A percentile compares a stretch with the other conserved stretches of the same genome.
phyloP scores from a whole-genome alignment of 2,888 invertebrate species.

The Agrotis segetum region DNA sequence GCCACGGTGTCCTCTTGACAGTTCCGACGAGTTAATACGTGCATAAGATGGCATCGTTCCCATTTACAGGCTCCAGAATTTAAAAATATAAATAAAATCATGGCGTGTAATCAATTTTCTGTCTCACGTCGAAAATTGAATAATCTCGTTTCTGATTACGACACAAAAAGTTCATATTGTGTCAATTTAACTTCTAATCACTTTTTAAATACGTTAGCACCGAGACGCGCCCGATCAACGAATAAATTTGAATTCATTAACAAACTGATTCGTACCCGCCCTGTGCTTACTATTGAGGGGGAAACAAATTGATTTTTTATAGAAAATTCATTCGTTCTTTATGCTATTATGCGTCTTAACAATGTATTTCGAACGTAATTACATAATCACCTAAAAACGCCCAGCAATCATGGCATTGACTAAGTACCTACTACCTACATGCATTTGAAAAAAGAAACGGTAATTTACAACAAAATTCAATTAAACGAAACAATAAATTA shows the following conservation, averaged over 20 bases:
- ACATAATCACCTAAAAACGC: background rate
- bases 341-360: constrained; percentile 35
- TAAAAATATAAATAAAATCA: constrained; percentile 62
- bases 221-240: constrained; percentile 85
- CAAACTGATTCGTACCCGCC: constrained; percentile 83
- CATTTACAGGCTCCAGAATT: constrained; percentile 23
- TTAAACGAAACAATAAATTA: constrained; percentile 30
- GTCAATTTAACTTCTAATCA: constrained; percentile 91
- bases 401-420: background rate
- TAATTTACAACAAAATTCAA: constrained; percentile 11
- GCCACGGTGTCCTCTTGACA: too few relatives aligned
- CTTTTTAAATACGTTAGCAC: constrained; percentile 90
- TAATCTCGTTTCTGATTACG: constrained; percentile 87
- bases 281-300: constrained; percentile 82
- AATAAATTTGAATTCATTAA: constrained; percentile 91
- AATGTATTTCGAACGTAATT: constrained; percentile 13
- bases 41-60: constrained; percentile 3
- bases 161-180: constrained; percentile 90
- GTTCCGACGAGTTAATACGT: too few relatives aligned
- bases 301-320: constrained; percentile 86
- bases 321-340: constrained; percentile 54
- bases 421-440: too few relatives aligned
- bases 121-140: constrained; percentile 82
- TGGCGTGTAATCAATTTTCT: constrained; percentile 67
- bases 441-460: background rate